phyloP scores from a whole-genome alignment of 2,797 vertebrate species.

The Cacajao melanocephalus region DNA sequence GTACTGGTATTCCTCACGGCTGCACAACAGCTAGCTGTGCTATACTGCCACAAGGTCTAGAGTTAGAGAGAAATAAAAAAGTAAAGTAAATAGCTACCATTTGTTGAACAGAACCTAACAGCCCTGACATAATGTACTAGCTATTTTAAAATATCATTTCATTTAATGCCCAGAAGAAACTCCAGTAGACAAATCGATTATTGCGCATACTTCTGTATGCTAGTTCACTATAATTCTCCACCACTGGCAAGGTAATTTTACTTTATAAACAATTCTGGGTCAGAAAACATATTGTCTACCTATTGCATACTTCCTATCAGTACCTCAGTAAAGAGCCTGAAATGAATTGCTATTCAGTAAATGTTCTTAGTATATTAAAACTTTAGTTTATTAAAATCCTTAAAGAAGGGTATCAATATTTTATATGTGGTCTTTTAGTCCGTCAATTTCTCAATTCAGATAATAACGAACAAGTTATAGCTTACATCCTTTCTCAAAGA shows the following conservation, averaged over 20 bases:
- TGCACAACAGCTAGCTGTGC: background rate
- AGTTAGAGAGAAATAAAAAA: background rate
- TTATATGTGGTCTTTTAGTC: background rate
- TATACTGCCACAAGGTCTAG: background rate
- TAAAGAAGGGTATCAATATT: background rate
- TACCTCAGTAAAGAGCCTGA: background rate
- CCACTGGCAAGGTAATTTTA: background rate
- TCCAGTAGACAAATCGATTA: background rate
- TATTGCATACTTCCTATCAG: background rate
- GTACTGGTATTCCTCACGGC: background rate
- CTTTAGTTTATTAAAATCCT: slow-evolving; percentile 29
- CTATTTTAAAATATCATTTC: background rate
- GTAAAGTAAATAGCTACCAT: background rate
- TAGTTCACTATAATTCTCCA: background rate
- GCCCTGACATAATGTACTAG: background rate
- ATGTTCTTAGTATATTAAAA: background rate
- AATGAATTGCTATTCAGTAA: background rate
- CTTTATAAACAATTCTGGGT: background rate
- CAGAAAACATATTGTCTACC: background rate
- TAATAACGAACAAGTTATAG: background rate
- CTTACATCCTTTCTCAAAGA: background rate
- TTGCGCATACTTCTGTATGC: background rate
- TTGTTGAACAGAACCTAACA: background rate
- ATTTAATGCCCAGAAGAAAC: background rate
- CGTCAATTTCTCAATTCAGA: background rate